Evolutionary conservation across 2,888 invertebrate genomes (phyloP).

Genomic region (Timandra comae): DNA sequence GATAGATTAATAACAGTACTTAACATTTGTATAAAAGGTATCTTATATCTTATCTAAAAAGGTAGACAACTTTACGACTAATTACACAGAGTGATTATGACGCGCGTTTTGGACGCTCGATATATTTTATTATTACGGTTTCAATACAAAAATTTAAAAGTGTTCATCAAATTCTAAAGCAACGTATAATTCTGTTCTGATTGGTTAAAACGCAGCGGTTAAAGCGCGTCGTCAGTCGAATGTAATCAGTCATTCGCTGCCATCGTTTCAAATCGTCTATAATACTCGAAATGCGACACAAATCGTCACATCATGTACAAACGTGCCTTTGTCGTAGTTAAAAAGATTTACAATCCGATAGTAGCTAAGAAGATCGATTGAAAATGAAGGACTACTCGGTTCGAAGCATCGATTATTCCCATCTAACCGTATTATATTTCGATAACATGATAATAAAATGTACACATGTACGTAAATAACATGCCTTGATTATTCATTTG

Average conservation of each 20-base stretch:
- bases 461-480: slow-evolving; percentile 61
- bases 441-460: slow-evolving; percentile 68
- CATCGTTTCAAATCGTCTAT: slow-evolving; percentile 7
- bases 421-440: slow-evolving; percentile 57
- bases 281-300: slow-evolving; percentile 40
- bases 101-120: too few species aligned
- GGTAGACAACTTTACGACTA: slow-evolving; percentile 56
- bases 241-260: too few species aligned
- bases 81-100: slow-evolving; percentile 4
- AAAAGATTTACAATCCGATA: slow-evolving; percentile 48
- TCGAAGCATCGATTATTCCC: slow-evolving; percentile 54
- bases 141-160: too few species aligned
- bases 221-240: too few species aligned
- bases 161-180: too few species aligned
- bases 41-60: slow-evolving; percentile 75
- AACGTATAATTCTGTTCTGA: too few species aligned
- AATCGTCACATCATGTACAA: slow-evolving; percentile 48
- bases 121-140: too few species aligned
- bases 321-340: slow-evolving; percentile 57
- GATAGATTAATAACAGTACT: slow-evolving; percentile 72
- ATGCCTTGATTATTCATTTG: slow-evolving; percentile 47
- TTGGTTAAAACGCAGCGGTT: too few species aligned
- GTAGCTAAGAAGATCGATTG: slow-evolving; percentile 23
- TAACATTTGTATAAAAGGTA: slow-evolving; percentile 76
- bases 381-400: slow-evolving; percentile 50